These are phyloP conservation scores for Nemoura dubitans DNA, from an alignment of 2,888 invertebrate genomes.

Conservation along the genomic window DNA sequence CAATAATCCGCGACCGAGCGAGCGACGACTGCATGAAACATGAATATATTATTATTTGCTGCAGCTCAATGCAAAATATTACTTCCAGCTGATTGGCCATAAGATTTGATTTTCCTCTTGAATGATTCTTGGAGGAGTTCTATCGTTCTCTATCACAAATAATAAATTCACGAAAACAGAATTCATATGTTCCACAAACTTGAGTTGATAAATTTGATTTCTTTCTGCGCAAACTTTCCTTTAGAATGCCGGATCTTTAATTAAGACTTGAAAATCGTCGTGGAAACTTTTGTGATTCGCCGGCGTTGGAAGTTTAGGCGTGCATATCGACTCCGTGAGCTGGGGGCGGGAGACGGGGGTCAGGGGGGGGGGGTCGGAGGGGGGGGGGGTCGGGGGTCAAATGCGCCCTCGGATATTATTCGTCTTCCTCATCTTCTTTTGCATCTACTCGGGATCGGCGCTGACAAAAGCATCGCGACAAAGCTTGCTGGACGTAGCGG, in stretches of 20 bases:
- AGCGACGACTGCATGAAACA: not conserved
- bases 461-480: not conserved
- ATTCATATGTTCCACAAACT: constrained; percentile 34
- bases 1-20: not conserved
- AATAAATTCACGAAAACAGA: constrained; percentile 33
- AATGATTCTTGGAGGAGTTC: constrained; percentile 25
- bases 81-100: constrained; percentile 14
- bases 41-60: constrained; percentile 12
- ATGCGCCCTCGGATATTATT: not conserved
- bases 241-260: constrained; percentile 36
- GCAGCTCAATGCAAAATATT: constrained; percentile 14
- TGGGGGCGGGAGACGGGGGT: not conserved
- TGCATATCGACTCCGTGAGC: constrained; percentile 14
- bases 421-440: constrained; percentile 20
- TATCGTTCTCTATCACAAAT: constrained; percentile 26
- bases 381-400: not conserved
- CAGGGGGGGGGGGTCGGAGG: not conserved
- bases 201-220: constrained; percentile 40
- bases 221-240: constrained; percentile 33
- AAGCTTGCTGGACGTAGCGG: not conserved
- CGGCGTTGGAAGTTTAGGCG: constrained; percentile 27
- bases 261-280: constrained; percentile 36
- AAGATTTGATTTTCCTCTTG: constrained; percentile 19
- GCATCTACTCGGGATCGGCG: not conserved
- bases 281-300: constrained; percentile 34